Evolutionary conservation across 2,113 vertebrate species (phyloP).

Genomic region (Spea bombifrons): DNA sequence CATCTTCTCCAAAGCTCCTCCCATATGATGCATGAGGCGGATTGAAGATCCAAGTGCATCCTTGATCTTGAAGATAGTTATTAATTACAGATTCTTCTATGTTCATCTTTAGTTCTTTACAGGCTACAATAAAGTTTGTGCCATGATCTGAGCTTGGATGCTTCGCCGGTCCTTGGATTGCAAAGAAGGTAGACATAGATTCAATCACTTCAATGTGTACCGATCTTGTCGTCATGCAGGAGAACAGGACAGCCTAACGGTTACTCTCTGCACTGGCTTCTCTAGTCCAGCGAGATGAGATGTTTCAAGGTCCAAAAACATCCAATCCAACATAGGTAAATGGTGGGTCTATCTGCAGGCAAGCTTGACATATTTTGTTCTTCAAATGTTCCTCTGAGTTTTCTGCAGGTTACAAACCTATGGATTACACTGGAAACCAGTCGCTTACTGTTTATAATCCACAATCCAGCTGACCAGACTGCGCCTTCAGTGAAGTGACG

Average conservation of each 20-base stretch:
- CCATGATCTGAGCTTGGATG: neutral
- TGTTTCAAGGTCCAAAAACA: neutral
- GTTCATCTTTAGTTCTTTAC: neutral
- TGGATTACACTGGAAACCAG: constrained; percentile 1
- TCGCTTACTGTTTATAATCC: constrained; percentile 43
- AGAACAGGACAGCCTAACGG: neutral
- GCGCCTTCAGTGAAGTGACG: constrained; percentile 47
- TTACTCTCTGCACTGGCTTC: neutral
- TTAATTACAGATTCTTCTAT: neutral
- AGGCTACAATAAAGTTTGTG: neutral
- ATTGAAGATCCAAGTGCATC: constrained; percentile 26
- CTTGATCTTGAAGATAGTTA: neutral
- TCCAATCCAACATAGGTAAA: neutral
- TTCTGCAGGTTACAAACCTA: neutral
- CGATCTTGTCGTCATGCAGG: neutral
- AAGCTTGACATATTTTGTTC: no score
- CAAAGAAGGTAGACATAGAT: neutral
- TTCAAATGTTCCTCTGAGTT: neutral
- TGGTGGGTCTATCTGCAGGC: no score
- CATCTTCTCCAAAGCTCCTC: constrained; percentile 29
- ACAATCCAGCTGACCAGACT: constrained; percentile 41
- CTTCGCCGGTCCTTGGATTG: neutral
- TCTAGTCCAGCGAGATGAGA: neutral
- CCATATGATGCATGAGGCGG: constrained; percentile 37
- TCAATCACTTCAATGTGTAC: constrained; percentile 14